Base-by-base conservation (phyloP, 2,113 vertebrate species). In the Trochalopteron elliotii region DNA sequence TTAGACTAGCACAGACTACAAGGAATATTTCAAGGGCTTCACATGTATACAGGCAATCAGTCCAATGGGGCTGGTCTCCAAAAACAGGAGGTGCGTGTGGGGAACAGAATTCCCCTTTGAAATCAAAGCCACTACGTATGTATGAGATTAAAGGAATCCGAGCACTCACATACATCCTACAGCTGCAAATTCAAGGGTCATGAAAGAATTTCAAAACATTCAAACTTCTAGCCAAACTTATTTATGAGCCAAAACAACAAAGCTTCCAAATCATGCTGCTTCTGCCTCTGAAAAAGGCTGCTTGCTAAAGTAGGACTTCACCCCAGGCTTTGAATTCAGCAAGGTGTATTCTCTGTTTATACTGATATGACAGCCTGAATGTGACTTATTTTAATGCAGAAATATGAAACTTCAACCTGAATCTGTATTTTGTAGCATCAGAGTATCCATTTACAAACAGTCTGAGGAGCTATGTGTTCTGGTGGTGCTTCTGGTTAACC, bases 1-100 rank as follows among this genome's bases (percentile, higher is more conserved):
- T 55, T 44, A 86, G 59, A 65, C 39, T 93, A 86, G 45, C 42
- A 77, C 4, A n/a, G 68, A 50, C 21, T 55, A 30, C 14, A 88
- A 83, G 44, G 12, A 92, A 44, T 92, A 94, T 93, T 94, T 89
- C 72, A 89, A 81, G 55, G 30, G 18, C 25, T 81, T 90, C 59
- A 86, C 27, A 8, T 0, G 0, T 27, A 59, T 4, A 72, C 45
- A 77, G 50, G 30, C 16, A 57, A 85, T 69, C 67, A 80, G 37
- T 57, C 39, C 82, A 79, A 52, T 0, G 1, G 63, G 56, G 68
- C 27, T 70, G 22, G 9, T 56, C 57, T 88, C 57, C 4, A 7
- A 50, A n/a, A 94, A 90, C 17, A 55, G 22, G 20, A 2, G 0
- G 9, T 27, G 37, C 47, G 49, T 9, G 18, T 59, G 42, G 21